A percentile compares a stretch with the other conserved stretches of the same genome.
phyloP scores from a whole-genome alignment of 2,888 invertebrate species.

The Meghimatium bilineatum region DNA sequence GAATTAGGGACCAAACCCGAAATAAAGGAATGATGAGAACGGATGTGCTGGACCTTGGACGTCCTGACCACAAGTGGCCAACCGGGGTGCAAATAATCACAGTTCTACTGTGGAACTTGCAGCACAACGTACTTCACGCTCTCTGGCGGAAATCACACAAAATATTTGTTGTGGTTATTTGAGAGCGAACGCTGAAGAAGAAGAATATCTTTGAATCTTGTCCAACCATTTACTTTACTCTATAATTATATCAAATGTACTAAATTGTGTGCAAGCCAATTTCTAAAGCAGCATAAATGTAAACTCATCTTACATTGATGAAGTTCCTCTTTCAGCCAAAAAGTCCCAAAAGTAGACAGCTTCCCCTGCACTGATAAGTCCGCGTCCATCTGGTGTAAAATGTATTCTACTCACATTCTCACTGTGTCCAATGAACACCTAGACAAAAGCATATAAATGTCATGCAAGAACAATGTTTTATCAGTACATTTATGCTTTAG shows the following conservation, averaged over 20 bases:
- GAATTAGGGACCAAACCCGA: too few species aligned
- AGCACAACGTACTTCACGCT: too few species aligned
- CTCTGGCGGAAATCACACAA: too few species aligned
- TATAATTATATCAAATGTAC: background rate
- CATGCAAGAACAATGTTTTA: background rate
- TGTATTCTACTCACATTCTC: conserved; percentile 70
- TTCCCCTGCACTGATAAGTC: conserved; percentile 74
- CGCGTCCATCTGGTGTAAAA: conserved; percentile 73
- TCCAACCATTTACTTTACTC: background rate
- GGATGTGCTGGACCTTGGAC: too few species aligned
- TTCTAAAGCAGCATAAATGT: background rate
- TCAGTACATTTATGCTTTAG: too few species aligned
- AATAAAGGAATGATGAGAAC: too few species aligned
- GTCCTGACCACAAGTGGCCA: too few species aligned
- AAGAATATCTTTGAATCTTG: too few species aligned
- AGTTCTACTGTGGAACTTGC: too few species aligned
- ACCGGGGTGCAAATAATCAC: too few species aligned
- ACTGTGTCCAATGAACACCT: conserved; percentile 77
- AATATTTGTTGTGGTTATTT: too few species aligned
- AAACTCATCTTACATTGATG: conserved; percentile 60
- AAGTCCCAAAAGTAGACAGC: conserved; percentile 77
- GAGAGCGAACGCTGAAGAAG: too few species aligned
- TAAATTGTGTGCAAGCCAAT: background rate
- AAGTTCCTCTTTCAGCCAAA: conserved; percentile 64
- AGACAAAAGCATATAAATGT: conserved; percentile 31